A percentile compares a stretch with the other conserved stretches of the same genome.
Evolutionary conservation across 2,888 invertebrate species (phyloP).

Genomic region (Schrankia costaestrigalis): DNA sequence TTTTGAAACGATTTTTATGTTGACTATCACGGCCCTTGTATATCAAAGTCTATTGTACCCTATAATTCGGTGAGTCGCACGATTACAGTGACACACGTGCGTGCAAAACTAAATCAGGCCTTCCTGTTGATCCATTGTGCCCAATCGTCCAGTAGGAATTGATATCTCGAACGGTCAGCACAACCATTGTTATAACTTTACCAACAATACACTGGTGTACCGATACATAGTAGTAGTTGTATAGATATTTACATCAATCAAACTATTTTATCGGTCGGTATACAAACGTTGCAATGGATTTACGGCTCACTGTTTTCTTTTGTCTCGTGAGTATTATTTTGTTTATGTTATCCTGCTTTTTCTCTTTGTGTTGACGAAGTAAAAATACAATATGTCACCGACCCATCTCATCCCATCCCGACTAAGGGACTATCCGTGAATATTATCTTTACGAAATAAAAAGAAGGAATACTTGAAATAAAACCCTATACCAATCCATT

Average conservation of each 20-base stretch:
- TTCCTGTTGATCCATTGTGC: constrained; percentile 58
- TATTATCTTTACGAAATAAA: no score
- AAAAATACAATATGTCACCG: no score
- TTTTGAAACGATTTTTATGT: constrained; percentile 6
- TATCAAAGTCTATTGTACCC: constrained; percentile 42
- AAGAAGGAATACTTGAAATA: no score
- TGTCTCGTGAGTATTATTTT: constrained; percentile 52
- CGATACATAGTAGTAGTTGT: no score
- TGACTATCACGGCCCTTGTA: constrained; percentile 37
- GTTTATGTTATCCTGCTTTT: no score
- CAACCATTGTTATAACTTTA: constrained; percentile 16
- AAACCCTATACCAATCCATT: no score
- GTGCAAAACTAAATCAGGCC: constrained; percentile 51
- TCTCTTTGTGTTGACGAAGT: no score
- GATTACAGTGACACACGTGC: constrained; percentile 50
- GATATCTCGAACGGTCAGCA: constrained; percentile 39
- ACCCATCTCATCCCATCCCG: no score
- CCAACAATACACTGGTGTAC: constrained; percentile 10
- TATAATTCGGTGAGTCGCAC: constrained; percentile 39
- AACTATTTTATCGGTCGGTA: background rate
- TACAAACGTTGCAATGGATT: constrained; percentile 43
- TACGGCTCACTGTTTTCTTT: constrained; percentile 41
- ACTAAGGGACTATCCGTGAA: no score
- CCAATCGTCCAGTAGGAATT: constrained; percentile 58
- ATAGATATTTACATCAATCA: no score